Base-by-base conservation (phyloP, 23 tunicate genomes). In the Diplosoma virens region DNA sequence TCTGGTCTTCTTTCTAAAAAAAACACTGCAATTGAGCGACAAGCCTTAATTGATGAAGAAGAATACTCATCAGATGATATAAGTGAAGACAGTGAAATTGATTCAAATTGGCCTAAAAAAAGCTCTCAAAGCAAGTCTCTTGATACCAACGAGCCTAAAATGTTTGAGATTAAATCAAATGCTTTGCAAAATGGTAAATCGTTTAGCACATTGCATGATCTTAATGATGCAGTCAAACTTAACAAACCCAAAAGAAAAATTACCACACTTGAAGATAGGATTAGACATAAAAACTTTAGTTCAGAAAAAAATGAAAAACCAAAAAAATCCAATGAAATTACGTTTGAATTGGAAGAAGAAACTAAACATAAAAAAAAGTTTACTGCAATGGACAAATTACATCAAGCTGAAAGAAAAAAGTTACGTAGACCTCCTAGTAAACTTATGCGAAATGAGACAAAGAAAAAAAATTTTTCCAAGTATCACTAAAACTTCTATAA, bases 121-220 rank as follows among this genome's bases (percentile, higher is more conserved):
- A 55, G 78, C 70, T 33, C 14, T 16, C 17, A 25, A 25, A 32
- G 26, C 67, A 74, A 74, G 46, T n/a, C 33, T 23, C 73, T 66
- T 22, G 31, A 74, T 11, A 31, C 3, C 5, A 30, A 18, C 31
- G 83, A 58, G 25, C 86, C 86, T 17, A 33, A 63, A 23, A 82
- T 82, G 86, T 82, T 71, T 46, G 48, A 56, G 32, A 82, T 82
- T 23, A 82, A 72, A 41, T 37, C 58, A 23, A 63, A 58, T 41
- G 73, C 41, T 32, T 24, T 33, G 21, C 14, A 31, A 1, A 23
- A 37, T 4, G 79, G 73, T 35, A 48, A 82, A 0, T 59, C 17
- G 32, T 82, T 82, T 30, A 30, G 35, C 1, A 82, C 79, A 25
- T 21, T 82, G 30, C 52, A 72, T 58, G 86, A 82, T 50, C 54